Base-by-base conservation (phyloP, 2,888 invertebrate genomes). In the Spisula solida region DNA sequence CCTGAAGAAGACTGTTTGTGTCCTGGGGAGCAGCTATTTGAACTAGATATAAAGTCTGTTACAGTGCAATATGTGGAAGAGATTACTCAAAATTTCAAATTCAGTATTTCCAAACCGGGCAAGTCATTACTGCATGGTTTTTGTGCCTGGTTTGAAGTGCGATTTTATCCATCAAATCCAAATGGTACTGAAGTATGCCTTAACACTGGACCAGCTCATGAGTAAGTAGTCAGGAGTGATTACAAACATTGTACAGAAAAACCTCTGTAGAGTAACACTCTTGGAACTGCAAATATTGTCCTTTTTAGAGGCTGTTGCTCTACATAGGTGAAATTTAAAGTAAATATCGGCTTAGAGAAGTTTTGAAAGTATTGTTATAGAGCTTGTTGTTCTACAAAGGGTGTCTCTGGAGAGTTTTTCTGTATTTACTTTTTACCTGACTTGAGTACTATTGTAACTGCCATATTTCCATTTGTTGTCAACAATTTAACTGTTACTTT, bases 61-160 rank as follows among this genome's bases (percentile, higher is more conserved):
- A 86, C 84, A 16, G 88, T 94, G 25, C 84, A 81, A 47, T 91
- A 92, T 34, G 88, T 94, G 55, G 94, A 94, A 86, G 88, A 93
- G 70, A 92, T 90, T 29, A 86, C 60, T n/a, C 66, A 88, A 34
- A 78, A 90, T 6, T 93, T 94, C 81, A 84, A 88, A 29, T 94
- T 94, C 83, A 31, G 78, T 0, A 87, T 94, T 47, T 88, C 85
- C 0, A 92, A 92, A 80, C 90, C 86, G 48, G 91, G 85, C 16
- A 70, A 60, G 4, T 75, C 75, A 18, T 29, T 75, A 34, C 82
- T 94, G 81, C 94, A 94, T 89, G 94, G 94, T n/a, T 94, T 94
- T 82, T 93, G 93, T 86, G 82, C 91, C 16, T 94, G 94, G 94
- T 94, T 94, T 90, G 91, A 93, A 85, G 93, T 93, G 20, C 93